These are phyloP conservation scores for Caenorhabditis tropicalis DNA, from an alignment of 1,140 invertebrate genomes.

Conservation along the genomic window DNA sequence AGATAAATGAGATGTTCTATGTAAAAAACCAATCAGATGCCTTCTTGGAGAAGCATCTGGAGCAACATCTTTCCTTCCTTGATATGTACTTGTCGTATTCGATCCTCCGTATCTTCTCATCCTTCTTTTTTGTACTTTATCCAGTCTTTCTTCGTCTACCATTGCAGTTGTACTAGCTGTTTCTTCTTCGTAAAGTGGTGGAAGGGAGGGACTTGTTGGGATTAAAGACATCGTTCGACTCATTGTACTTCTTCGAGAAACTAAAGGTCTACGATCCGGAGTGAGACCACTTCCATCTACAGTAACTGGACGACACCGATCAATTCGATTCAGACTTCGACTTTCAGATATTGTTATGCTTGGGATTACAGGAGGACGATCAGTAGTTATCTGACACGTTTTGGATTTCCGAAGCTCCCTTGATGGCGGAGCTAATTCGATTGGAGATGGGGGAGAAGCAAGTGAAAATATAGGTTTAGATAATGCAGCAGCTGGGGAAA, in stretches of 20 bases:
- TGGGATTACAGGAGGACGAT: conserved; percentile 30
- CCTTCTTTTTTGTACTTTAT: conserved; percentile 1
- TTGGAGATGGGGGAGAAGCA: background rate
- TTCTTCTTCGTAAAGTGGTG: conserved; percentile 55
- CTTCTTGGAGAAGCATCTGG: conserved; percentile 54
- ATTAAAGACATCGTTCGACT: conserved; percentile 50
- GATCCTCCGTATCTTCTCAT: conserved; percentile 47
- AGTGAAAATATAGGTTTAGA: conserved; percentile 12
- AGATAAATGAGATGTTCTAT: conserved; percentile 64
- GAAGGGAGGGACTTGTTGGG: conserved; percentile 41
- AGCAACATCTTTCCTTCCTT: conserved; percentile 54
- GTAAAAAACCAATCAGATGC: conserved; percentile 63
- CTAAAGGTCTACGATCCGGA: conserved; percentile 16
- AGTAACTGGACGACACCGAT: conserved; percentile 24
- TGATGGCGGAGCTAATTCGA: background rate
- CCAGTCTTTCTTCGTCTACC: conserved; percentile 11
- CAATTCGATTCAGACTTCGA: conserved; percentile 30
- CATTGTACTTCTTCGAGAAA: conserved; percentile 31
- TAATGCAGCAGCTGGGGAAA: background rate
- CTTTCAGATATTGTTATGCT: conserved; percentile 42
- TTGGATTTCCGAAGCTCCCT: conserved; percentile 42
- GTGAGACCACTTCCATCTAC: conserved; percentile 3
- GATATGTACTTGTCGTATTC: conserved; percentile 56
- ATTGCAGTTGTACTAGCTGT: conserved; percentile 23
- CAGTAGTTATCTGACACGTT: background rate